Conservation (phyloP, 2,888 invertebrate species). For the Arge pagana region DNA sequence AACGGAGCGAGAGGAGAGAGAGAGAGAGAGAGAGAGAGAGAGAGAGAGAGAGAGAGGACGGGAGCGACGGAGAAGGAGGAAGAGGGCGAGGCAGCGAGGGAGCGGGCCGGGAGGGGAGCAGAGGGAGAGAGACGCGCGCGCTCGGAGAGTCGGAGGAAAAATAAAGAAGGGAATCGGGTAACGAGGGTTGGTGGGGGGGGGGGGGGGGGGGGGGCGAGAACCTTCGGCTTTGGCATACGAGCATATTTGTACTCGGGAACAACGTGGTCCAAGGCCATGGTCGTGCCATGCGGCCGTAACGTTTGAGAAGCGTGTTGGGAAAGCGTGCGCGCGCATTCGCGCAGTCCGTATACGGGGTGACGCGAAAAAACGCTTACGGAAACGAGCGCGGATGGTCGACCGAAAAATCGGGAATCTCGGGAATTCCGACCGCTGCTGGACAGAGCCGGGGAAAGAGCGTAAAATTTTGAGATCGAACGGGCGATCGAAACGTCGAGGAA, state of each 20-base stretch:
- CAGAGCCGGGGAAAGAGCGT: no score
- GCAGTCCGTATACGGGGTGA: no score
- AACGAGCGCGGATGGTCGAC: no score
- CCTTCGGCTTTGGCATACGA: constrained; percentile 9
- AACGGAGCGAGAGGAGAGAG: constrained; percentile 21
- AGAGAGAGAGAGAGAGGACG: constrained; percentile 21
- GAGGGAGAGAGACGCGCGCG: constrained; percentile 10
- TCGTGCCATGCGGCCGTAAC: no score
- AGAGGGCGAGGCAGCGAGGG: constrained; percentile 29
- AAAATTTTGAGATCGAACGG: no score
- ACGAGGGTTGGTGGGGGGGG: constrained; percentile 15
- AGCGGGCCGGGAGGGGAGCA: constrained; percentile 31
- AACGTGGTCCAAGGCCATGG: constrained; percentile 16
- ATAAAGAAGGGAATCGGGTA: neutral
- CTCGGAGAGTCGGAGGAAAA: constrained; percentile 2
- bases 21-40: constrained; percentile 28
- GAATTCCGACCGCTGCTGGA: no score
- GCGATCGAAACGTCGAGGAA: no score
- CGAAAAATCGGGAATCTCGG: no score
- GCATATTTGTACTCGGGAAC: constrained; percentile 14
- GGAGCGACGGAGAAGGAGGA: constrained; percentile 28
- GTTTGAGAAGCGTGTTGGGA: no score
- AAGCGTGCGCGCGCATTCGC: no score
- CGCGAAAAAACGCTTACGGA: no score
- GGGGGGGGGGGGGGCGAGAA: constrained; percentile 24